Conservation (phyloP, 2,888 invertebrate genomes). For the Lasioglossum figueresi region DNA sequence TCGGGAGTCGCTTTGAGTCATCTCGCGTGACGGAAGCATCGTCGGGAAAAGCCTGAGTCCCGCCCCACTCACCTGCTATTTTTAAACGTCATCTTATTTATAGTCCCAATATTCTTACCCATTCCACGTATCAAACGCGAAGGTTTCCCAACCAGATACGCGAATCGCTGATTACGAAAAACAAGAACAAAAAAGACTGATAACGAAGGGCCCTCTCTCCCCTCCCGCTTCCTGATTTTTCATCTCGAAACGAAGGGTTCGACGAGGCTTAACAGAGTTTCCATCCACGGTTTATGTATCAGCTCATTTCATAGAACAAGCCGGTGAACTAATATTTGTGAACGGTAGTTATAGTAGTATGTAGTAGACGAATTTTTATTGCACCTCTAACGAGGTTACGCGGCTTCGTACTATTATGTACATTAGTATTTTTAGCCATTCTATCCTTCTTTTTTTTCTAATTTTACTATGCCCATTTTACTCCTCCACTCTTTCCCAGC, state of each 20-base stretch:
- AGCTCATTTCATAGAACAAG: not conserved
- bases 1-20: not conserved
- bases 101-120: not conserved
- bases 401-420: not conserved
- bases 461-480: no score
- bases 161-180: conserved; percentile 20
- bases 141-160: not conserved
- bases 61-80: not conserved
- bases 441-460: no score
- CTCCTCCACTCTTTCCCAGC: no score
- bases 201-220: not conserved
- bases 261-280: not conserved
- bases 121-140: not conserved
- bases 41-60: not conserved
- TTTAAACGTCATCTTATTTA: not conserved
- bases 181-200: not conserved
- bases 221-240: not conserved
- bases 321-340: not conserved
- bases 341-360: not conserved
- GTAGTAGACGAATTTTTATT: not conserved
- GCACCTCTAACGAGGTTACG: not conserved
- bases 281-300: not conserved
- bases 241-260: not conserved
- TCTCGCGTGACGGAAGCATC: not conserved
- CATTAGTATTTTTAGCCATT: no score